A percentile compares a stretch with the other conserved stretches of the same genome.
These are phyloP conservation scores for Rhimphoctona megacephalus DNA, from an alignment of 2,888 invertebrate genomes.

Conservation along the genomic window DNA sequence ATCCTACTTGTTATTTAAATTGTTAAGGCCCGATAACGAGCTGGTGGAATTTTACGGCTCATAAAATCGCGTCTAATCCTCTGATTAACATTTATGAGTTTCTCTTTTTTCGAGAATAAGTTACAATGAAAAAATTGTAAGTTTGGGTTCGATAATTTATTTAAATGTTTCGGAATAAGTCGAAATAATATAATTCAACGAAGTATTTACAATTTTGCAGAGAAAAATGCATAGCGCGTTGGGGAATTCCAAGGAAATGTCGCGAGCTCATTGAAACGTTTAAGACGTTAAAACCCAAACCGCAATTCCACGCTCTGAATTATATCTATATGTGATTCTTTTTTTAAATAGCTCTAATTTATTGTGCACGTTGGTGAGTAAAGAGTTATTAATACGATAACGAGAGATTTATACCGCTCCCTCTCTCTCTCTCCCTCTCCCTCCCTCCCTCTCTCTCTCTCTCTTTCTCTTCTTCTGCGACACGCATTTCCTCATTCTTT, in stretches of 20 bases:
- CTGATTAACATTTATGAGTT: neutral
- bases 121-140: neutral
- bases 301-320: neutral
- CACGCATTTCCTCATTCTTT: neutral
- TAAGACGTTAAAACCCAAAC: neutral
- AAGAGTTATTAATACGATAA: neutral
- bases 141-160: neutral
- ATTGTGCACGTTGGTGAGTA: neutral
- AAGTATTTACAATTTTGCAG: neutral
- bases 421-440: too few species aligned
- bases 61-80: neutral
- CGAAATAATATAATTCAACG: neutral
- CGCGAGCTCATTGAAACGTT: neutral
- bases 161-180: neutral
- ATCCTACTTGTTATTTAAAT: too few species aligned
- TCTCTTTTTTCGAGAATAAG: neutral
- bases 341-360: neutral
- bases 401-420: slow-evolving; percentile 1
- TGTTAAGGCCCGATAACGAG: too few species aligned
- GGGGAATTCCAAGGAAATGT: slow-evolving; percentile 11
- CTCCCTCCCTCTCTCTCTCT: neutral
- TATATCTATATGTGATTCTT: neutral
- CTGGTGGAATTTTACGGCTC: neutral
- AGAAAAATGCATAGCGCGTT: too few species aligned
- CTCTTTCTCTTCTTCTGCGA: neutral